A percentile compares a stretch with the other conserved stretches of the same genome.
These are phyloP conservation scores for Argyra leucocephala DNA, from an alignment of 2,888 invertebrate genomes.

Conservation along the genomic window DNA sequence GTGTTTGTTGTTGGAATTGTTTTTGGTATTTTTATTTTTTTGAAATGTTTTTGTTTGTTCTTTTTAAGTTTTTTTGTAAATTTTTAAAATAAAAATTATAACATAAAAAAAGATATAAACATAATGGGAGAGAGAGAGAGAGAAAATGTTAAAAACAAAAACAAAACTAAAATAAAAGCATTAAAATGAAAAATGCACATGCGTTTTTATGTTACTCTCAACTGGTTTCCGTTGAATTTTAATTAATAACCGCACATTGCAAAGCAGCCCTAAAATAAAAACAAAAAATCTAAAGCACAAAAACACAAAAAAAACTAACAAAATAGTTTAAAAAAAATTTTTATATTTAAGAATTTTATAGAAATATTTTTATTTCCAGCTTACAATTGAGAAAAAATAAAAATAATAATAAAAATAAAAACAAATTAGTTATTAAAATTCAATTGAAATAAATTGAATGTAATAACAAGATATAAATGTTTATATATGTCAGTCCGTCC, in stretches of 20 bases:
- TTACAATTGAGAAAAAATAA: too few species aligned
- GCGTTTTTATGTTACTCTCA: not conserved
- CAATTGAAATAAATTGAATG: too few species aligned
- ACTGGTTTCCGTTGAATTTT: slow-evolving; percentile 13
- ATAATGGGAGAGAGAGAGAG: not conserved
- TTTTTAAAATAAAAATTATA: not conserved
- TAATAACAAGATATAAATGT: too few species aligned
- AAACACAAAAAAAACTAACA: not conserved
- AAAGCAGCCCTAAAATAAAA: not conserved
- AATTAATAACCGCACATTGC: slow-evolving; percentile 9
- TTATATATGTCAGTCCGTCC: too few species aligned
- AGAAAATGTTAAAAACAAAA: too few species aligned
- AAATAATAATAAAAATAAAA: too few species aligned
- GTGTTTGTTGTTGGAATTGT: not conserved
- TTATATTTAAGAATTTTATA: too few species aligned
- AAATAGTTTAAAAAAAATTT: too few species aligned
- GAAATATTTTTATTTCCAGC: too few species aligned
- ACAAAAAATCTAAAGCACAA: not conserved
- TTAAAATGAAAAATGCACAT: not conserved
- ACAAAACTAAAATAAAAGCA: not conserved
- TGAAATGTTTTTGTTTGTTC: not conserved
- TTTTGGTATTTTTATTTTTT: not conserved
- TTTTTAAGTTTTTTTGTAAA: not conserved
- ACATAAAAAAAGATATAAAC: too few species aligned
- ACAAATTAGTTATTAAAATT: too few species aligned